A percentile compares a stretch with the other conserved stretches of the same genome.
phyloP scores from a whole-genome alignment of 2,888 invertebrate species.

The Leuctra nigra region DNA sequence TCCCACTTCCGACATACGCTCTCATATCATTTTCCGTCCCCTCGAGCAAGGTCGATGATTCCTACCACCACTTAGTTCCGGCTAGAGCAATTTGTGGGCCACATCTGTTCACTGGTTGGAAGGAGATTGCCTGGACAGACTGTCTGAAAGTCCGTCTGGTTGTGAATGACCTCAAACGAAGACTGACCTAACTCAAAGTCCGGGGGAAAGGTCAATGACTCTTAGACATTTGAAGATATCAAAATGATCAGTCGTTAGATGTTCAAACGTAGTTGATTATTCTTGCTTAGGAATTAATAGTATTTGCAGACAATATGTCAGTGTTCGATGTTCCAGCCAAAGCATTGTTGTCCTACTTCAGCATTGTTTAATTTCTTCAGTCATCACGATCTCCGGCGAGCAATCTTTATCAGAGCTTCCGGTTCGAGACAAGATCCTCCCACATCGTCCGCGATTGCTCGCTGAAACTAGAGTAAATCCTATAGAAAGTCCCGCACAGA shows the following conservation, averaged over 20 bases:
- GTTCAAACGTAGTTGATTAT: no score
- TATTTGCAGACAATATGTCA: no score
- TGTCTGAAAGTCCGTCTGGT: background rate
- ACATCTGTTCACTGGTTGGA: background rate
- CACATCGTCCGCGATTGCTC: background rate
- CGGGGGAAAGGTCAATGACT: slow-evolving; percentile 8
- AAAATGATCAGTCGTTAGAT: no score
- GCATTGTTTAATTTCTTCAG: background rate
- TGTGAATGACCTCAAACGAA: background rate
- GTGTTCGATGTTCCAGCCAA: no score
- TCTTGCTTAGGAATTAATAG: no score
- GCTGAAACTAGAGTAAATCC: slow-evolving; percentile 10
- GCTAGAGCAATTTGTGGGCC: slow-evolving; percentile 7
- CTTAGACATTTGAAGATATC: no score
- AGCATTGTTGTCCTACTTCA: slow-evolving; percentile 13
- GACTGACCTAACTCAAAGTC: slow-evolving; percentile 15
- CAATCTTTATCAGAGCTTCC: slow-evolving; percentile 8
- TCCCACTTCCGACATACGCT: background rate
- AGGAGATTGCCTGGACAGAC: background rate
- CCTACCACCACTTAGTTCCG: slow-evolving; percentile 6
- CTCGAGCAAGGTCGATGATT: slow-evolving; percentile 11
- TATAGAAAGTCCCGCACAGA: slow-evolving; percentile 8
- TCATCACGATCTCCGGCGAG: background rate
- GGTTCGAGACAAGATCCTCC: slow-evolving; percentile 9
- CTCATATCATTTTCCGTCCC: slow-evolving; percentile 10